Evolutionary conservation across 1,140 invertebrate species (phyloP), one percentile per base, ranked within the genome.

Genomic region (Diabrotica undecimpunctata): DNA sequence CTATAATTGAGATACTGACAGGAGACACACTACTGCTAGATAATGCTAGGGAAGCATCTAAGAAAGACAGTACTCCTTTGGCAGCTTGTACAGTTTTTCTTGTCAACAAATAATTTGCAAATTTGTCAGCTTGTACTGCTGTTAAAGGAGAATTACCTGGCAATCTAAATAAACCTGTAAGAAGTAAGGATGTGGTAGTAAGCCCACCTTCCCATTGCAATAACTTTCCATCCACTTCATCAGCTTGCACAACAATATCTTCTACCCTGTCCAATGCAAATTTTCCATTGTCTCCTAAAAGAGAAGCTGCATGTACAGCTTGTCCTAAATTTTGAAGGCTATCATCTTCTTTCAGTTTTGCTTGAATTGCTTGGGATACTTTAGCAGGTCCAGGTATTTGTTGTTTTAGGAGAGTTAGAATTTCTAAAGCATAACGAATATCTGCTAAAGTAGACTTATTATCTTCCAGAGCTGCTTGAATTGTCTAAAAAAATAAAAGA

Each of bases 151-250:
- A 65, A 87, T 83, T 76, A 90, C 92, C 67, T 89, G 89, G 87
- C 5, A 96, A 81, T 75, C 88, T 89, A 71, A 87, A 88, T 53
- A 88, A 84, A 63, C 90, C 90, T 79, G 86, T 89, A 8, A 93
- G 77, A n/a, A 93, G 78, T 12, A 89, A 78, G 68, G 89, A 86
- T 82, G 76, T 72, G 70, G 79, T 71, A 66, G 63, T 77, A 12
- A 88, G 82, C 7, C 96, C 96, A 50, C 95, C 95, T 81, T 98
- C 96, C 81, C 96, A 98, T 81, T 97, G 91, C 50, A 96, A 82
- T 68, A 90, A 88, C 73, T 88, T 87, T 8, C 90, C 89, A 82
- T 97, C 91, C 25, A 96, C 89, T 85, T 98, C 95, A 84, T 99
- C 96, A 39, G 95, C 95, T 78, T 97, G 94, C 10, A 94, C 89